phyloP scores from a whole-genome alignment of 1,140 invertebrate genomes.

The Drosophila arawakana region DNA sequence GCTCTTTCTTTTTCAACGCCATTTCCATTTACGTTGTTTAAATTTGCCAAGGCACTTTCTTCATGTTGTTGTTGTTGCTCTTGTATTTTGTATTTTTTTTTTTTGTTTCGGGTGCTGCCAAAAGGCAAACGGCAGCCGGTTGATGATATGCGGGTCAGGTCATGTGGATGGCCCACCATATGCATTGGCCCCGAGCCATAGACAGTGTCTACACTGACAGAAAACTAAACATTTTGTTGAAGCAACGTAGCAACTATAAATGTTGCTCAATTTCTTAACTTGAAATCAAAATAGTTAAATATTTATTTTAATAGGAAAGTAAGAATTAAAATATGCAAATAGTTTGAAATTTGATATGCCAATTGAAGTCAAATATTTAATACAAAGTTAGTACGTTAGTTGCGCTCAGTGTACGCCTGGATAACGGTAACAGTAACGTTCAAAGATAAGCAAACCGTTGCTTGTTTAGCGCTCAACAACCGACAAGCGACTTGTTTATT shows the following conservation, averaged over 20 bases:
- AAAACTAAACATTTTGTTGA: conserved; percentile 15
- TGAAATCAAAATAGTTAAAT: neutral
- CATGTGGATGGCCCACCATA: conserved; percentile 54
- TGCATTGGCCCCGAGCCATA: conserved; percentile 53
- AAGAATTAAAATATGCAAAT: too few species aligned
- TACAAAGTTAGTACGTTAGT: neutral
- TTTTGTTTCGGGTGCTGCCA: conserved; percentile 51
- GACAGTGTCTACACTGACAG: conserved; percentile 45
- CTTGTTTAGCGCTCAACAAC: conserved; percentile 58
- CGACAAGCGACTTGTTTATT: conserved; percentile 73
- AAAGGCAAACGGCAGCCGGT: conserved; percentile 76
- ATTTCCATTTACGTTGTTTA: conserved; percentile 80
- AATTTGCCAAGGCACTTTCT: conserved; percentile 59
- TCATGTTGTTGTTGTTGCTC: conserved; percentile 7
- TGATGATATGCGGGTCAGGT: conserved; percentile 76
- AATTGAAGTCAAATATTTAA: too few species aligned
- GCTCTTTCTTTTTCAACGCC: conserved; percentile 43
- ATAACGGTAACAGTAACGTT: conserved; percentile 59
- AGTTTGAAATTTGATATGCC: too few species aligned
- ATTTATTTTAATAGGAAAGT: neutral
- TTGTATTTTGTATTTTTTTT: conserved; percentile 6
- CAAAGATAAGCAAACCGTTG: conserved; percentile 70
- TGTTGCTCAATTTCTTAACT: neutral
- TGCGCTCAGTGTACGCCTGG: conserved; percentile 46
- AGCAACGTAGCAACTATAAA: too few species aligned